Evolutionary conservation across 2,888 invertebrate genomes (phyloP).

Genomic region (Cheilosia variabilis): DNA sequence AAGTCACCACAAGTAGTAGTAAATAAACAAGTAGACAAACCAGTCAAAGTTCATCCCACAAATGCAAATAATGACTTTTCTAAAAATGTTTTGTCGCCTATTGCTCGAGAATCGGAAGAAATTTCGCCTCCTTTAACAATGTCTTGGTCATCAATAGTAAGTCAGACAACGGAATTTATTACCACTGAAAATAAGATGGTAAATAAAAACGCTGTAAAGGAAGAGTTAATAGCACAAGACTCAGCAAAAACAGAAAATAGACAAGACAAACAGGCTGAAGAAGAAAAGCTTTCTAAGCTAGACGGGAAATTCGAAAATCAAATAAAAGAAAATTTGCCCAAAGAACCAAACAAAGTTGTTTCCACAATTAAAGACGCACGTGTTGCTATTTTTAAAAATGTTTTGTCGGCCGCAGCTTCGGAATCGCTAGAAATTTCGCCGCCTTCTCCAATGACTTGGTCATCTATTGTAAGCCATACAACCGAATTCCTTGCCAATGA

Average conservation of each 20-base stretch:
- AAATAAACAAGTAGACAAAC: background rate
- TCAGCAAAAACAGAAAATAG: background rate
- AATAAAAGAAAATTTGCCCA: constrained; percentile 21
- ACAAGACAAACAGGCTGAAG: background rate
- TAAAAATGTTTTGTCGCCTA: background rate
- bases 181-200: background rate
- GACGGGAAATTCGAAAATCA: constrained; percentile 14
- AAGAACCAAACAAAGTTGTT: background rate
- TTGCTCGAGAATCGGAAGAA: background rate
- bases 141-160: constrained; percentile 51
- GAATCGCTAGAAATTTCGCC: background rate
- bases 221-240: background rate
- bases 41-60: background rate
- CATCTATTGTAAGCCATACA: constrained; percentile 56
- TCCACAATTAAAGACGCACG: background rate
- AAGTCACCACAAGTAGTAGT: too few species aligned
- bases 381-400: background rate
- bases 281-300: background rate
- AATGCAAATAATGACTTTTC: background rate
- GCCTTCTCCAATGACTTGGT: background rate
- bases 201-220: background rate
- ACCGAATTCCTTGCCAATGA: background rate
- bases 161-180: constrained; percentile 18
- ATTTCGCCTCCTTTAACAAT: background rate
- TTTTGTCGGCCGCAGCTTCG: too few species aligned